phyloP scores from a whole-genome alignment of 2,113 vertebrate species.

The human region DNA sequence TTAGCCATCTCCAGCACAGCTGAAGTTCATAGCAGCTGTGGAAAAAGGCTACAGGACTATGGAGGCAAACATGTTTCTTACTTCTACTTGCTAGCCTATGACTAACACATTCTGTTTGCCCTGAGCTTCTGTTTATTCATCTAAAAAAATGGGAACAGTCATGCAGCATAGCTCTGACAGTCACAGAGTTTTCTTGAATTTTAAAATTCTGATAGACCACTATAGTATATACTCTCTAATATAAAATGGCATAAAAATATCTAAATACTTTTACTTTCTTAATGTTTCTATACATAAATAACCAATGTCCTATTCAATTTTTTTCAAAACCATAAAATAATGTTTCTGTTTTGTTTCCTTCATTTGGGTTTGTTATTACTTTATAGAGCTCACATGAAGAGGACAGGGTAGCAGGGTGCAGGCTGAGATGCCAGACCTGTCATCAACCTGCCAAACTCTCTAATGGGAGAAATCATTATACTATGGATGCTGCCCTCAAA shows the following conservation, averaged over 20 bases:
- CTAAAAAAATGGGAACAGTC: not conserved
- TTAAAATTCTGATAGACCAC: not conserved
- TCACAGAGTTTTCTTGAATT: not conserved
- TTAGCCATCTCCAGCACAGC: not conserved
- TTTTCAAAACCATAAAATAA: not conserved
- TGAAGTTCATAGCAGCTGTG: not conserved
- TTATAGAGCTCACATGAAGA: not conserved
- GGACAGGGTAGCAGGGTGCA: not conserved
- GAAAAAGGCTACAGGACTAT: not conserved
- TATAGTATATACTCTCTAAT: not conserved
- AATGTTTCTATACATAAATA: not conserved
- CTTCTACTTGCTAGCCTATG: not conserved
- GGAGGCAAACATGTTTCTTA: not conserved
- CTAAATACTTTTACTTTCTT: not conserved
- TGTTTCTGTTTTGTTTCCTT: not conserved
- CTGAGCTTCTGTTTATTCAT: not conserved
- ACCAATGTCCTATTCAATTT: not conserved
- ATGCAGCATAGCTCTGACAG: not conserved
- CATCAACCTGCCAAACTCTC: not conserved
- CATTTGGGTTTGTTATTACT: not conserved
- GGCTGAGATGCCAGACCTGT: not conserved
- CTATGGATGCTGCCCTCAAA: not conserved
- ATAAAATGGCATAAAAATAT: not conserved
- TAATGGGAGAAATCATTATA: not conserved
- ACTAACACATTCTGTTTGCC: not conserved